phyloP scores from a whole-genome alignment of 2,888 invertebrate genomes.

The Piscicola geometra region DNA sequence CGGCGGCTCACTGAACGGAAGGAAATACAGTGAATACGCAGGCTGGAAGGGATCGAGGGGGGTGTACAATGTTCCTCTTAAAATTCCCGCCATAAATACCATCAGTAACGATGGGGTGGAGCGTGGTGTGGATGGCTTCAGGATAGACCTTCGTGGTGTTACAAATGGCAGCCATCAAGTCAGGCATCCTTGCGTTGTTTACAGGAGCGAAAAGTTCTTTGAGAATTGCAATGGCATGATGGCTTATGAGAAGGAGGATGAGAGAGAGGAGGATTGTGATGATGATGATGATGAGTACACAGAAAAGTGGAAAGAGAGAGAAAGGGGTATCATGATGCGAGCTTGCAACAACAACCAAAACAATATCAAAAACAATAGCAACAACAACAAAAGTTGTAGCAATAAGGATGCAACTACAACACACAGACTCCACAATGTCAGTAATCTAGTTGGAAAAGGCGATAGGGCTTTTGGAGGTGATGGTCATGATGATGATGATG shows the following conservation, averaged over 20 bases:
- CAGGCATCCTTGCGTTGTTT: background rate
- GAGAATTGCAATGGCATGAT: background rate
- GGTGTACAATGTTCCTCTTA: no score
- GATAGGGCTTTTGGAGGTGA: no score
- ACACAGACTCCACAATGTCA: background rate
- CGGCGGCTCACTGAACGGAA: no score
- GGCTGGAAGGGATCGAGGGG: no score
- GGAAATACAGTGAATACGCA: no score
- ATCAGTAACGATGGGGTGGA: no score
- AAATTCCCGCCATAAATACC: no score
- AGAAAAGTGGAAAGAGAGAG: slow-evolving; percentile 1
- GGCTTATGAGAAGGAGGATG: background rate
- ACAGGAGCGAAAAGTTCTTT: background rate
- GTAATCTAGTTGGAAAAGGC: background rate
- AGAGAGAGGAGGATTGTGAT: background rate
- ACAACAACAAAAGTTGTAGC: background rate
- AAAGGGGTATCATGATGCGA: background rate
- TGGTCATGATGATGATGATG: no score
- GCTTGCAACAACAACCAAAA: background rate
- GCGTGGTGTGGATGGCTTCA: no score
- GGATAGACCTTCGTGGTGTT: no score
- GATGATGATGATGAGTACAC: slow-evolving; percentile 13
- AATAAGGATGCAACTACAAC: background rate
- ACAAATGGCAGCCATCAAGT: background rate
- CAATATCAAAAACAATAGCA: background rate